Evolutionary conservation across 2,888 invertebrate species (phyloP).

Genomic region (Graphium colonna): DNA sequence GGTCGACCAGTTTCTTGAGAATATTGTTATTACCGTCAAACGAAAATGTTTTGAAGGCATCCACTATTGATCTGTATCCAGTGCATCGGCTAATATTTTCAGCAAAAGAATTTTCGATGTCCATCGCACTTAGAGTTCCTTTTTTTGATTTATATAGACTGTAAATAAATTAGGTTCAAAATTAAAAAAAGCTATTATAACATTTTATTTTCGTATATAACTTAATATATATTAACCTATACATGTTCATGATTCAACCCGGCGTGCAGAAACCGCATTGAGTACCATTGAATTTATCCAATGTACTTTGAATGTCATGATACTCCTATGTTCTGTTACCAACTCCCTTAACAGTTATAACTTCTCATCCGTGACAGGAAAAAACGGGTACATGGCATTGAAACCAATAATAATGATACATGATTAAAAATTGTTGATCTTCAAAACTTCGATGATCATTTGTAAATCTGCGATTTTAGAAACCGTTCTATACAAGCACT

Average conservation of each 20-base stretch:
- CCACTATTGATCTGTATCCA: slow-evolving; percentile 88
- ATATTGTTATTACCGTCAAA: slow-evolving; percentile 77
- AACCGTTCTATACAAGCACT: too few relatives aligned
- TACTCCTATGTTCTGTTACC: slow-evolving; percentile 83
- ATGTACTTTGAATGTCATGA: slow-evolving; percentile 83
- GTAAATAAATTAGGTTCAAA: slow-evolving; percentile 29
- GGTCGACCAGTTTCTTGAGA: slow-evolving; percentile 68
- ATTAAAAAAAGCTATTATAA: not conserved
- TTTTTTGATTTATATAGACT: slow-evolving; percentile 74
- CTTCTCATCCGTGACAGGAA: slow-evolving; percentile 83
- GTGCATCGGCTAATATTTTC: slow-evolving; percentile 90
- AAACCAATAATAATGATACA: too few relatives aligned
- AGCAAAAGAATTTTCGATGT: slow-evolving; percentile 88
- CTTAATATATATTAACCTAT: too few relatives aligned
- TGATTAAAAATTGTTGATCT: too few relatives aligned
- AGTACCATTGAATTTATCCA: slow-evolving; percentile 84
- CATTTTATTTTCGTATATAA: slow-evolving; percentile 13
- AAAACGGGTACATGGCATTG: slow-evolving; percentile 83
- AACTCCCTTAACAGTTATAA: slow-evolving; percentile 86
- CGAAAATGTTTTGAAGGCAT: slow-evolving; percentile 88
- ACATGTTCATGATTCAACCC: slow-evolving; percentile 89
- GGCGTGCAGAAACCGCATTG: slow-evolving; percentile 89
- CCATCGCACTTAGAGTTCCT: slow-evolving; percentile 76
- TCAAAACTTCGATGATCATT: too few relatives aligned
- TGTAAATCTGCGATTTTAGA: too few relatives aligned